Base-by-base conservation (phyloP, 1,140 invertebrate genomes). In the Diplogasteroides magnus region DNA sequence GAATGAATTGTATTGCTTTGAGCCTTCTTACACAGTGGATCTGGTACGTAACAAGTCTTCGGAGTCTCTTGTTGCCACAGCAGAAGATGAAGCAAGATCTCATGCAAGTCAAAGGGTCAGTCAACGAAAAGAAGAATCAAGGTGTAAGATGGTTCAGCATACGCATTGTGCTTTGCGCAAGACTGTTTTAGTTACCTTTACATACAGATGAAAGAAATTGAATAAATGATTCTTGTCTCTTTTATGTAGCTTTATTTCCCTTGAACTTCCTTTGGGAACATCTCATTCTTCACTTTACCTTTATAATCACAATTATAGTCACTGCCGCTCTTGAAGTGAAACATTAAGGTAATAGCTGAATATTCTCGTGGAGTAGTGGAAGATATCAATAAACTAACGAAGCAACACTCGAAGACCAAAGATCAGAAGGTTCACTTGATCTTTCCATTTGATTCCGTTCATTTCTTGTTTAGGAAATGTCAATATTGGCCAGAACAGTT, bases 401-500 rank as follows among this genome's bases (percentile, higher is more conserved):
- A 37, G 55, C 37, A 48, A 19, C 37, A 48, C 37, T 48, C 37
- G 27, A 48, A 31, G 63, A 37, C 67, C 55, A 68, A 63, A 63
- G 67, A 68, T 59, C 31, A 65, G 27, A 68, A 37, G 26, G 29
- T 68, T 31, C 2, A 65, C 15, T 25, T 31, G 19, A 64, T 27
- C 6, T 23, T 11, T 67, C n/a, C 67, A n/a, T 26, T 68, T 13
- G 29, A 25, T 13, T 68, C n/a, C 67, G n/a, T 31, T 28, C 29
- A 64, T 29, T 32, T 48, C 31, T 66, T 59, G 3, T 68, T 6
- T 25, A 66, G 64, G 57, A 32, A 19, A 6, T 66, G 23, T 57
- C 48, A 48, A 25, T 27, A 64, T 27, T 74, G 27, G 65, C 64
- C n/a, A 60, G 64, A 58, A 64, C 69, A n/a, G 73, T 74, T 2